Conservation (phyloP, 2,888 invertebrate species). For the Drosophila multiciliata region DNA sequence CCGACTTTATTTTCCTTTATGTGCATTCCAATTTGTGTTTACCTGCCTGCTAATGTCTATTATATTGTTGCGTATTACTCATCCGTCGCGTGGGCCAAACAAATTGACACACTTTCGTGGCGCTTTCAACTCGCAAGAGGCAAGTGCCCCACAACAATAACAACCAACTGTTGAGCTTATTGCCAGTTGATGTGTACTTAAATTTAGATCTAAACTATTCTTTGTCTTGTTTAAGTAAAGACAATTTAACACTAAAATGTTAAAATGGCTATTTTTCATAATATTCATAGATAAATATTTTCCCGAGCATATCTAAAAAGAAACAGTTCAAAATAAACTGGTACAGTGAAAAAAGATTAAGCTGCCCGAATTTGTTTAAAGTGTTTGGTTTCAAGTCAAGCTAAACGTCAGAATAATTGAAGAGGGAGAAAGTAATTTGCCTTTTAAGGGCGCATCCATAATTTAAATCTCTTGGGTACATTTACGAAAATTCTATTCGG, state of each 20-base stretch:
- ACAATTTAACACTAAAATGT: not conserved
- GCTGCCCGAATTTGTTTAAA: not conserved
- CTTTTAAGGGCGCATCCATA: slow-evolving; percentile 19
- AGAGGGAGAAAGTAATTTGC: not conserved
- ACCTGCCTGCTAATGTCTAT: slow-evolving; percentile 46
- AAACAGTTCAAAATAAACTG: not conserved
- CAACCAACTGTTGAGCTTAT: slow-evolving; percentile 29
- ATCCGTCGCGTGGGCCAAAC: slow-evolving; percentile 50
- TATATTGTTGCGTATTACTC: slow-evolving; percentile 60
- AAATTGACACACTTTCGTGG: slow-evolving; percentile 65
- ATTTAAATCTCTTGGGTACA: slow-evolving; percentile 39
- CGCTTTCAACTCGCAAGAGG: slow-evolving; percentile 14
- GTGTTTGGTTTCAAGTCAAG: not conserved
- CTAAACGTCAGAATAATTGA: slow-evolving; percentile 1
- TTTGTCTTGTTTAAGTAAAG: not conserved
- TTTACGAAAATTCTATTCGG: slow-evolving; percentile 13
- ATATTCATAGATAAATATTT: not conserved
- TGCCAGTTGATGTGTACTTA: not conserved
- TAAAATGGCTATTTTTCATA: not conserved
- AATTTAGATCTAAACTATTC: not conserved
- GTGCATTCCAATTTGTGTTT: slow-evolving; percentile 36
- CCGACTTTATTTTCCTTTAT: slow-evolving; percentile 22
- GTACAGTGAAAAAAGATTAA: not conserved
- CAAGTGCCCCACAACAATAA: not conserved
- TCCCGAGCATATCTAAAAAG: not conserved